Conservation (phyloP, 2,888 invertebrate species). For the Incurvaria masculella region DNA sequence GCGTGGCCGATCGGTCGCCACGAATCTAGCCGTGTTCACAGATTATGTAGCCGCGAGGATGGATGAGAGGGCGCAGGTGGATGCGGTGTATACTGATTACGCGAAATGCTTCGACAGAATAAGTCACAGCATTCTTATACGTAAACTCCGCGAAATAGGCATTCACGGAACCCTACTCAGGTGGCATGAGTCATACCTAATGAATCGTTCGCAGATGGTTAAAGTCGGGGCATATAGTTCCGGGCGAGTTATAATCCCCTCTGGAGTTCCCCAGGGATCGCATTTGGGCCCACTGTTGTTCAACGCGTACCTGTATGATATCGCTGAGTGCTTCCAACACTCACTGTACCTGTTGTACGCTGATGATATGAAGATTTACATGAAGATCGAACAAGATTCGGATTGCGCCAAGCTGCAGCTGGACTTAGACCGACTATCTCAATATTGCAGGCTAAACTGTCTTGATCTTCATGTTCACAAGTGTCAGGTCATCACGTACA, state of each 20-base stretch:
- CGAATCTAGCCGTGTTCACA: neutral
- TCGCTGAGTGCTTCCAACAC: neutral
- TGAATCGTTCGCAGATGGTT: neutral
- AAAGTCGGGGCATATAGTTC: neutral
- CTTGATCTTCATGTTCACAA: neutral
- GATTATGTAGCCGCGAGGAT: neutral
- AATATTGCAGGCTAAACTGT: neutral
- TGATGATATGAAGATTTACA: conserved; percentile 1
- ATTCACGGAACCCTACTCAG: conserved; percentile 1
- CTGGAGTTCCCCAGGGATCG: conserved; percentile 1
- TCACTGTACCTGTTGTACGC: neutral
- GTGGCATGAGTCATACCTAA: neutral
- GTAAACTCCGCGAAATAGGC: neutral
- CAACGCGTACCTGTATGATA: neutral
- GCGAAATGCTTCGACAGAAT: conserved; percentile 1
- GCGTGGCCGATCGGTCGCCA: conserved; percentile 4
- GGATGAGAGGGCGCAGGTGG: conserved; percentile 1
- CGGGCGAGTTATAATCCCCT: neutral
- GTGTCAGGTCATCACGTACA: neutral
- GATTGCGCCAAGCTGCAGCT: neutral
- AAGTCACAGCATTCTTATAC: neutral
- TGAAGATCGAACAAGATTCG: neutral
- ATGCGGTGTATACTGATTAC: conserved; percentile 1
- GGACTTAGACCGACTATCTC: neutral
- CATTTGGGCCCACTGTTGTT: neutral